phyloP scores from a whole-genome alignment of 2,113 vertebrate genomes.

The Delphinus delphis region DNA sequence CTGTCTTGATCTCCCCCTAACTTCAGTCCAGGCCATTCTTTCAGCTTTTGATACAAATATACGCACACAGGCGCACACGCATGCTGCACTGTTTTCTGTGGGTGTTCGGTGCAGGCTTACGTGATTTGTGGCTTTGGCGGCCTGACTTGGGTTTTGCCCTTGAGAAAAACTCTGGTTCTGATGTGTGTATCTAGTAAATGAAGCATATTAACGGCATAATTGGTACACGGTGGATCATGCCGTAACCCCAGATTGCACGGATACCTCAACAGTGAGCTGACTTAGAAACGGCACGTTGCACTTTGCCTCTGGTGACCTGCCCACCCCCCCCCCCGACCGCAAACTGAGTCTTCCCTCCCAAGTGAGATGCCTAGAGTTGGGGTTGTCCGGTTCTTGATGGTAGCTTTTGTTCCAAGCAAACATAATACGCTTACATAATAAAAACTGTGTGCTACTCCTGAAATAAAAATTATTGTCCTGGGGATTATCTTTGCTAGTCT shows the following conservation, averaged over 20 bases:
- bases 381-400: neutral
- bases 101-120: neutral
- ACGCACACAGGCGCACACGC: rapidly evolving
- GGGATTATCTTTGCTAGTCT: neutral
- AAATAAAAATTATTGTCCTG: slow-evolving; percentile 24
- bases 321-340: rapidly evolving
- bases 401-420: neutral
- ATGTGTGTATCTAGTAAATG: slow-evolving; percentile 65
- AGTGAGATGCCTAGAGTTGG: neutral
- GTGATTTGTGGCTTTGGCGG: slow-evolving; percentile 52
- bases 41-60: neutral
- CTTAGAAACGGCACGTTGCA: slow-evolving; percentile 62
- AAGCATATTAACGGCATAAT: slow-evolving; percentile 69
- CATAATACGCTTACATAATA: slow-evolving; percentile 57
- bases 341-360: neutral
- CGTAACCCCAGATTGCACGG: neutral
- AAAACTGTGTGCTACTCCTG: neutral
- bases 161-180: slow-evolving; percentile 34
- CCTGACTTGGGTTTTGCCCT: slow-evolving; percentile 50
- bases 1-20: neutral
- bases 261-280: slow-evolving; percentile 41
- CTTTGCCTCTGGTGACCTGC: slow-evolving; percentile 30
- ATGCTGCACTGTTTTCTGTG: neutral
- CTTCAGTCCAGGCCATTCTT: neutral
- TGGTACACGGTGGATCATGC: neutral